Base-by-base conservation (phyloP, 1,140 invertebrate species). In the Aphidius ervi region DNA sequence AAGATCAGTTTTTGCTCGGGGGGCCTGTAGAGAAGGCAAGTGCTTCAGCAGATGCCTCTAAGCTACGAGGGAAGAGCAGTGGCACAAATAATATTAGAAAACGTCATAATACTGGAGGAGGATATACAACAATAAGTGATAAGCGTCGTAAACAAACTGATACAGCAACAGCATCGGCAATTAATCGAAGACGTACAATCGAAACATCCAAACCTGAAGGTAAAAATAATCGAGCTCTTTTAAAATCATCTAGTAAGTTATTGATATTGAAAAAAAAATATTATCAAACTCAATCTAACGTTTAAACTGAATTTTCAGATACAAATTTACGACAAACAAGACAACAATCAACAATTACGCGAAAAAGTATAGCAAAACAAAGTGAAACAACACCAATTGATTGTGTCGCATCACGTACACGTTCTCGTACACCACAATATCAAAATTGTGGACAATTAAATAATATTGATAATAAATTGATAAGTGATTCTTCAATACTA, bases 1-100 rank as follows among this genome's bases (percentile, higher is more conserved):
- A 80, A 80, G 78, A 79, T 80, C 78, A 79, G 72, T 79, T 68
- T 74, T 80, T 68, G 73, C 78, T 77, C 73, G 78, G 78, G 78
- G 78, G 78, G 78, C 79, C 77, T 79, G 78, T 79, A 77, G 77
- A 79, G 77, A 79, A 78, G 77, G 71, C 76, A 70, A 78, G 73
- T 77, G 76, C 77, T 80, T 79, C 76, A 75, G 71, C 78, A 75
- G 76, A 77, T 71, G 73, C 76, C 77, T 79, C 78, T 62, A 62
- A 80, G 58, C 59, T 67, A 59, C 71, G 75, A 68, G 76, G 72
- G 70, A 78, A 79, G 67, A 69, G 72, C 65, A 69, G 69, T 61
- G 70, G 71, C 66, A 67, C 70, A 49, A 69, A 67, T 60, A 64
- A 71, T 52, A 75, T 75, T 64, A 78, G 78, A 70, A 80, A 80